These are phyloP conservation scores for Carassius gibelio DNA, from an alignment of 2,113 vertebrate species.

Conservation along the genomic window DNA sequence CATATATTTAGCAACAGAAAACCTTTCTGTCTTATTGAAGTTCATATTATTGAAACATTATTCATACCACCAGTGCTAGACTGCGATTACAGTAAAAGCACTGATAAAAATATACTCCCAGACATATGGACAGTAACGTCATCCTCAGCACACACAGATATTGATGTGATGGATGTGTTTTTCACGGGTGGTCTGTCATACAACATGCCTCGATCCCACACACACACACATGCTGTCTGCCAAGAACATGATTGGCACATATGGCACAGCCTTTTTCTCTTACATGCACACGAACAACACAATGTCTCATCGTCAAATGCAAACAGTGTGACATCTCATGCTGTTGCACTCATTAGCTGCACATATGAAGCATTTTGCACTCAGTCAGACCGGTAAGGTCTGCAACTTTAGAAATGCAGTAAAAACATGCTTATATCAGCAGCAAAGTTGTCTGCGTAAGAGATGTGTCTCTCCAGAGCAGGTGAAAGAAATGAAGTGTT, in stretches of 20 bases:
- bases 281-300: constrained; percentile 31
- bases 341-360: constrained; percentile 37
- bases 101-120: not conserved
- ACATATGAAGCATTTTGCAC: constrained; percentile 38
- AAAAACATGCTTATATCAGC: not conserved
- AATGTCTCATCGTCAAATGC: constrained; percentile 42
- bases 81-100: not conserved
- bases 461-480: not conserved
- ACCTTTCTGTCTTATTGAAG: not conserved
- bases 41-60: not conserved
- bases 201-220: not conserved
- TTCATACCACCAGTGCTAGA: not conserved
- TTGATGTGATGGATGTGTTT: not conserved
- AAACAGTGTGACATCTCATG: constrained; percentile 44
- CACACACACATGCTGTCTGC: constrained; percentile 22
- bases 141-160: not conserved
- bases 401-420: not conserved
- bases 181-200: constrained; percentile 37
- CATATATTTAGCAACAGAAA: too few relatives aligned
- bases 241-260: constrained; percentile 46
- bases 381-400: not conserved
- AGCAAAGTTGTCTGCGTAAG: not conserved
- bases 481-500: not conserved
- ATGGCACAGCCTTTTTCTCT: constrained; percentile 36
- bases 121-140: constrained; percentile 12